Evolutionary conservation across 2,113 vertebrate genomes (phyloP), one percentile per base, ranked within the genome.

Genomic region (Grantiella picta): DNA sequence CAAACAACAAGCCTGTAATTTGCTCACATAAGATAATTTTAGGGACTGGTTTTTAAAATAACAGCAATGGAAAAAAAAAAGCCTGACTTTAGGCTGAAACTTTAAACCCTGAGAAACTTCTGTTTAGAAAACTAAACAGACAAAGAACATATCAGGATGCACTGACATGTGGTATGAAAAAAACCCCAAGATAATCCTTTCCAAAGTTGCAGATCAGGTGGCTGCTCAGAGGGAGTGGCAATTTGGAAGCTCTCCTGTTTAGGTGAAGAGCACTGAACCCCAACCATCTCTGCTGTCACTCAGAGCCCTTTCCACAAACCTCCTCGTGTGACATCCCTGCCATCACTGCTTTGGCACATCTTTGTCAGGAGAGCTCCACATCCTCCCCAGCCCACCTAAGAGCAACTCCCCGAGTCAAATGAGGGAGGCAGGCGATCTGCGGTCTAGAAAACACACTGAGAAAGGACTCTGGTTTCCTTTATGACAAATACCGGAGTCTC

Each of bases 371-470:
- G 42, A 70, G 31, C 33, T 50, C 31, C 65, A 27, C 72, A 3
- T 19, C 65, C 18, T 6, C 12, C 75, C 42, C 17, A 36, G 68
- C 11, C 42, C 73, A 53, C 27, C 33, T 49, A 35, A 45, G 31
- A 73, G 33, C 33, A 38, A 8, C 4, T 31, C 23, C 5, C 4
- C 5, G 0, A 0, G 18, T 20, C 24, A 28, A 7, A 15, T 6
- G 64, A 7, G 4, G 23, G 50, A 63, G 27, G 5, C 8, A 11
- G 77, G 23, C 0, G 10, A 20, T 12, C 56, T 69, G 61, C 36
- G 75, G 23, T 16, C 31, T 65, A 28, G 38, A 63, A 83, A 83
- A 23, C 68, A 57, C 47, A 1, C 21, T 2, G 50, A 40, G 68
- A n/a, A 42, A 65, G 28, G 28, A 11, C 70, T 71, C 42, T 45